Evolutionary conservation across 1,140 invertebrate genomes (phyloP).

Genomic region (Lamellibrachia luymesi): DNA sequence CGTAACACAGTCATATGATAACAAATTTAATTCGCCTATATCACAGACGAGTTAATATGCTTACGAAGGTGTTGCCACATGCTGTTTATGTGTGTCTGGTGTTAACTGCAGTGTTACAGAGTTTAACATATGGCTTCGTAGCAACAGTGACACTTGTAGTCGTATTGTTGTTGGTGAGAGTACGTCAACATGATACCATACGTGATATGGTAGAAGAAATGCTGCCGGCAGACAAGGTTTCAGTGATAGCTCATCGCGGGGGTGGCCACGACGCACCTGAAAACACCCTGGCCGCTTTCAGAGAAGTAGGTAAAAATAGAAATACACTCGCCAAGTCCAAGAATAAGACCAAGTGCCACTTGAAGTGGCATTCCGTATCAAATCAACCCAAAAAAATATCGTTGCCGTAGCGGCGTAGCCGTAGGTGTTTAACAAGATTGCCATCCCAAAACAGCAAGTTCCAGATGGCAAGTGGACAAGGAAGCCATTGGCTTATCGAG

Average conservation of each 20-base stretch:
- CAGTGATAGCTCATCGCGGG: conserved; percentile 67
- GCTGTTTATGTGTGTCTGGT: neutral
- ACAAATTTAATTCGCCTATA: neutral
- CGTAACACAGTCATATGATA: no score
- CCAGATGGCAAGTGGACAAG: no score
- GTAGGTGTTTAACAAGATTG: no score
- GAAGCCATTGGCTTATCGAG: no score
- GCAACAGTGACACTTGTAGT: neutral
- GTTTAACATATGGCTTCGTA: neutral
- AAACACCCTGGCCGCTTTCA: conserved; percentile 70
- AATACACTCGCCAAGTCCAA: conserved; percentile 31
- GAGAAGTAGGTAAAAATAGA: conserved; percentile 61
- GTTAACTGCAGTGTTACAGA: neutral
- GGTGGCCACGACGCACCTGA: conserved; percentile 72
- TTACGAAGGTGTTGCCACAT: neutral
- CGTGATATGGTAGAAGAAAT: neutral
- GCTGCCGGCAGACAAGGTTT: neutral
- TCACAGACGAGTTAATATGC: neutral
- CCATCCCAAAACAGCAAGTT: no score
- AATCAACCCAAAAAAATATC: no score
- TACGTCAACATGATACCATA: neutral
- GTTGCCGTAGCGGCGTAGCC: no score
- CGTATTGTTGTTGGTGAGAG: neutral
- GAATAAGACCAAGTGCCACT: neutral
- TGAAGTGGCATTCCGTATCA: neutral